Base-by-base conservation (phyloP, 1,140 invertebrate species). In the Neotoxoptera formosana region DNA sequence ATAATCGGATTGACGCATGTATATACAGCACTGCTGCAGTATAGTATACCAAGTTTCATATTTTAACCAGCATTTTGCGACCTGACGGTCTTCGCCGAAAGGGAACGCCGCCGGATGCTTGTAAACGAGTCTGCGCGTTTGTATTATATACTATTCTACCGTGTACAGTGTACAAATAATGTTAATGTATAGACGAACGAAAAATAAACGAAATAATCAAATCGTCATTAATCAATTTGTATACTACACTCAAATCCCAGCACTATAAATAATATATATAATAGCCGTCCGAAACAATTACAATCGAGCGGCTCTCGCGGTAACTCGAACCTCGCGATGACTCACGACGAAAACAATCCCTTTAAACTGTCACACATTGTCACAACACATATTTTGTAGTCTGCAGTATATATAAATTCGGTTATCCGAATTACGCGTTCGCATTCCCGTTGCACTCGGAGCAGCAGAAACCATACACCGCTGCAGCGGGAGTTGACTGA, bases 1-100 rank as follows among this genome's bases (percentile, higher is more conserved):
- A 67, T 90, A 90, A 90, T 90, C 53, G 89, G 89, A 90, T 90
- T 67, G 53, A 90, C 53, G 41, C 41, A 76, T 76, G 36, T 7
- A 34, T 90, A 90, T 56, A 90, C n/a, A n/a, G n/a, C n/a, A n/a
- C n/a, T n/a, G 89, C 89, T 90, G 56, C 14, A n/a, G n/a, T n/a
- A n/a, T n/a, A n/a, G n/a, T 45, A 90, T 45, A 90, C 51, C 34
- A 30, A 41, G 23, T 90, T 90, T 60, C 30, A 90, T 45, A 41
- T 41, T 41, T 67, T 67, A 90, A 90, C 53, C 89, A 41, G 41
- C 89, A 45, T 90, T 88, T 67, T 21, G 25, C 53, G 30, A 20
- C 86, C 23, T n/a, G 11, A 25, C 47, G 30, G 48, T 17, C 34
- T 90, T 34, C 53, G 11, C 53, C 47, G 21, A 41, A 41, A 90